These are phyloP conservation scores for Argynnis bischoffii DNA, from an alignment of 2,888 invertebrate genomes.

Conservation along the genomic window DNA sequence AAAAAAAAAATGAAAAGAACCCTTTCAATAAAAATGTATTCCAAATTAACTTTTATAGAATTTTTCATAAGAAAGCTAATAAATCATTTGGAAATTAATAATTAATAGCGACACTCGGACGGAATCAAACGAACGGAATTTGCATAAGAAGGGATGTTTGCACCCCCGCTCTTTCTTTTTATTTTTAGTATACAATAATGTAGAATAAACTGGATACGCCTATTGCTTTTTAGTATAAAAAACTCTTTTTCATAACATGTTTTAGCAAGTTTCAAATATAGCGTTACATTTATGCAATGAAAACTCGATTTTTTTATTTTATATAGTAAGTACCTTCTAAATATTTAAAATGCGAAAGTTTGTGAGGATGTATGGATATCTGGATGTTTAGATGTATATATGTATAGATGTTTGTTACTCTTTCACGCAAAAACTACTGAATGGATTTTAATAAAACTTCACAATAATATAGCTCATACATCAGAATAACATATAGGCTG, in stretches of 20 bases:
- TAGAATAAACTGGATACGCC: constrained; percentile 12
- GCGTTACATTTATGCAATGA: too few relatives aligned
- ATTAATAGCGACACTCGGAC: constrained; percentile 45
- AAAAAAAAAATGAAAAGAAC: constrained; percentile 45
- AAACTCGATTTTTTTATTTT: too few relatives aligned
- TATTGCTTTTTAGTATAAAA: not conserved
- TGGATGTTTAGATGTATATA: too few relatives aligned
- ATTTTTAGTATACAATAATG: constrained; percentile 3
- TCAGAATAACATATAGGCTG: too few relatives aligned
- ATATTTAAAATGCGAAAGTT: too few relatives aligned
- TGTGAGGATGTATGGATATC: too few relatives aligned
- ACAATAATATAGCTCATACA: too few relatives aligned
- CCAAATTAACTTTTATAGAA: constrained; percentile 67
- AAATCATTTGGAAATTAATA: constrained; percentile 80
- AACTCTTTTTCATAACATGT: not conserved
- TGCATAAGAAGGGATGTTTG: constrained; percentile 34
- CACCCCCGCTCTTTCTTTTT: constrained; percentile 17
- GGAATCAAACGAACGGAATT: constrained; percentile 33
- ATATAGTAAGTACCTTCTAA: too few relatives aligned
- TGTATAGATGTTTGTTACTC: too few relatives aligned
- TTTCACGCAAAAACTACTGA: too few relatives aligned
- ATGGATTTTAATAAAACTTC: too few relatives aligned
- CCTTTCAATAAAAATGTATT: constrained; percentile 65
- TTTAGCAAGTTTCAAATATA: not conserved
- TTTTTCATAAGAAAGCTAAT: constrained; percentile 50